Percentiles rank a stretch among this genome's conserved stretches.
These are phyloP conservation scores for Neostethus bicornis DNA, from an alignment of 2,797 vertebrate species.

Conservation along the genomic window DNA sequence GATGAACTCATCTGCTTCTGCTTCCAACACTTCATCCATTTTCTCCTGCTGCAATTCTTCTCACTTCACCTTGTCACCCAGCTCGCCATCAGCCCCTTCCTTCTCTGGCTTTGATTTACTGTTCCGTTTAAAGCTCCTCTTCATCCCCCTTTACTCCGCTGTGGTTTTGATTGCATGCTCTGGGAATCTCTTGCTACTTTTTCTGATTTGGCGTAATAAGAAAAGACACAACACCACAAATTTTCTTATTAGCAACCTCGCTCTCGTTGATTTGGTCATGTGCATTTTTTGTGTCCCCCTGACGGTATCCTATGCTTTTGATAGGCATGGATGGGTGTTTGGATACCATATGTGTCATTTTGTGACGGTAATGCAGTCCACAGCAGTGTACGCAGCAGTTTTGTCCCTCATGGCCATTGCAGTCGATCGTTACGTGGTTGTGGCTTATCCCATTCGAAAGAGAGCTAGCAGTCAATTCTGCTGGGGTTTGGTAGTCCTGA, in stretches of 20 bases:
- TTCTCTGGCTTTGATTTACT: slow-evolving; percentile 87
- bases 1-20: slow-evolving; percentile 51
- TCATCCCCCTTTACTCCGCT: slow-evolving; percentile 83
- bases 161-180: slow-evolving; percentile 83
- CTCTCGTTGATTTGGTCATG: slow-evolving; percentile 85
- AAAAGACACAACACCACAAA: slow-evolving; percentile 89
- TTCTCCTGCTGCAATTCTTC: slow-evolving; percentile 52
- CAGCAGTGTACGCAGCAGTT: slow-evolving; percentile 85
- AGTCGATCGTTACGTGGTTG: slow-evolving; percentile 87
- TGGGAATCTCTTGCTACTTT: slow-evolving; percentile 86
- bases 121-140: slow-evolving; percentile 83
- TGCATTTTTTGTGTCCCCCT: slow-evolving; percentile 87
- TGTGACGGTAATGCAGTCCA: slow-evolving; percentile 83
- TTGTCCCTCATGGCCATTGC: slow-evolving; percentile 89
- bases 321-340: slow-evolving; percentile 86
- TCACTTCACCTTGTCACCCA: slow-evolving; percentile 28
- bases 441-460: slow-evolving; percentile 85
- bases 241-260: slow-evolving; percentile 89
- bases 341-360: slow-evolving; percentile 86
- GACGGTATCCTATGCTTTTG: slow-evolving; percentile 86
- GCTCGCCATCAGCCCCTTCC: slow-evolving; percentile 33
- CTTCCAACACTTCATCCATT: slow-evolving; percentile 16
- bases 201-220: slow-evolving; percentile 86
- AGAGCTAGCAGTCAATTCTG: slow-evolving; percentile 81
- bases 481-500: slow-evolving; percentile 75